Base-by-base conservation (phyloP, 2,113 vertebrate species). In the Psittacula cyanocephala region DNA sequence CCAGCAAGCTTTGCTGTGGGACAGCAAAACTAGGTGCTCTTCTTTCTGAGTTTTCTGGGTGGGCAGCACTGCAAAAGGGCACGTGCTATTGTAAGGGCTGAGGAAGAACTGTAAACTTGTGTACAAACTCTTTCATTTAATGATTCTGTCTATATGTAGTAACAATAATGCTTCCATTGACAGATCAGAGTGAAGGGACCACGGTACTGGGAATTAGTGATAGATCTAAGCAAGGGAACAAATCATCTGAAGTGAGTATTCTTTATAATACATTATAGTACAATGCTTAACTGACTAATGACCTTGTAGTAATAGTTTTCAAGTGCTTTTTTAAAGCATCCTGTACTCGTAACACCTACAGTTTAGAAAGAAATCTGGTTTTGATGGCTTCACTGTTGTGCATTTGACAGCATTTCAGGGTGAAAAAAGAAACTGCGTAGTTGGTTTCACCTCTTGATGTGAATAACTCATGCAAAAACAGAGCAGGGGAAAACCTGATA, bases 161-260 rank as follows among this genome's bases (percentile, higher is more conserved):
- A 86, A 95, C 57, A 62, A 84, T 76, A 89, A 60, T 33, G 24
- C 97, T 97, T 98, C 18, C 76, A 1, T 97, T 97, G 90, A 60
- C 97, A 99, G 99, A 98, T 99, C 91, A 99, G 98, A 97, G 99
- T 99, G 75, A 99, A 99, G 97, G 99, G 99, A 13, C 99, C 99
- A 8, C 98, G 99, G n/a, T 99, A 99, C 96, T 99, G 99, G 99
- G 99, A 99, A 88, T 97, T 99, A 60, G 95, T 99, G 16, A 98
- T 99, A 47, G 99, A 99, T 93, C 97, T 99, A 87, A 99, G 98
- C 97, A 99, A 98, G 96, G 99, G 99, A 96, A 98, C 98, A 0
- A 98, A 99, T 44, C 99, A 99, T 96, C 97, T 99, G 44, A 98
- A 99, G 99, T 99, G 97, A 98, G 99, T 98, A 85, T 89, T 69